Base-by-base conservation (phyloP, 2,113 vertebrate species). In the Hyperoodon ampullatus region DNA sequence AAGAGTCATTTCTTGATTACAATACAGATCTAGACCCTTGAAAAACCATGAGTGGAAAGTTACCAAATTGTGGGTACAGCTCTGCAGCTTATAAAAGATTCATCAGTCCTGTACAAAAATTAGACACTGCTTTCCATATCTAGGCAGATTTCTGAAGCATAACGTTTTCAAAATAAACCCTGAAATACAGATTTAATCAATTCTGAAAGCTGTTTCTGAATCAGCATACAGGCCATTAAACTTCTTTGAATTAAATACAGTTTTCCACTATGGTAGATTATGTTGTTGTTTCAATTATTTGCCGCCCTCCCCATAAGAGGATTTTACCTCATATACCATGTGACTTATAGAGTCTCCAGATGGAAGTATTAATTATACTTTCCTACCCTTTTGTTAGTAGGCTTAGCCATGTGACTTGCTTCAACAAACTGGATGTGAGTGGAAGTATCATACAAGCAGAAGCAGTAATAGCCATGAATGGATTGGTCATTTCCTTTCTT, bases 81-180 rank as follows among this genome's bases (percentile, higher is more conserved):
- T 92, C 75, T 92, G 18, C 44, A 78, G 50, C 60, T 95, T 90
- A 90, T 90, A 87, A 95, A 94, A 96, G 16, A 95, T 90, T 91
- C 70, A 93, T 92, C 18, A 33, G 60, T 50, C 28, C 70, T 61
- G 6, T 47, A 63, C n/a, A 65, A 94, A 96, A 80, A 92, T 42
- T 18, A 83, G 78, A 44, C 14, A 58, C 55, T 81, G 26, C 85
- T 94, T 92, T 92, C 66, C 30, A 8, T 35, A 90, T 71, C 39
- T 63, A 60, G 58, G 74, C 90, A 96, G 70, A 96, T 93, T 95
- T 95, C 74, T 90, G 74, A 96, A 72, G 70, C 93, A 93, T 47
- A 93, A 94, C 65, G 60, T 94, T 89, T 95, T 75, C 83, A 80
- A 92, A 96, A 87, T 78, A 86, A 97, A 87, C 80, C 70, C 53